These are phyloP conservation scores for Homarus gammarus DNA, from an alignment of 2,888 invertebrate species.

Conservation along the genomic window DNA sequence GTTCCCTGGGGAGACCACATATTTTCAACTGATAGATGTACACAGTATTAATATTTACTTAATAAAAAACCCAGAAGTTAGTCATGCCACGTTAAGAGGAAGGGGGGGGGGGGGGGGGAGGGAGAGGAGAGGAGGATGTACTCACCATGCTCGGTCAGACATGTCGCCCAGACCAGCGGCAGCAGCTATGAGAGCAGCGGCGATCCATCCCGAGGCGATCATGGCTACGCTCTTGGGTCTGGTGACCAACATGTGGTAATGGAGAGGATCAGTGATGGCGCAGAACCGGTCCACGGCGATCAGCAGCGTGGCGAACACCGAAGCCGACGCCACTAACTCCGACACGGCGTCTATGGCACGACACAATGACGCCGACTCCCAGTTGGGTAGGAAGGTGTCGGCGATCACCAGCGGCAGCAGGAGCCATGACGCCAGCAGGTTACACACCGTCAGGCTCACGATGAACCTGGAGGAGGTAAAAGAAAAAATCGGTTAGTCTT, in stretches of 20 bases:
- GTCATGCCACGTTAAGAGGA: too few relatives aligned
- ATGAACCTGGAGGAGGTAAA: slow-evolving; percentile 82
- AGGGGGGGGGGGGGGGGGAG: neutral
- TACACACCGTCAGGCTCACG: slow-evolving; percentile 82
- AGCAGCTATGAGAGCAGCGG: slow-evolving; percentile 78
- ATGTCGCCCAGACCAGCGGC: slow-evolving; percentile 44
- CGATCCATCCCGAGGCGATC: slow-evolving; percentile 79
- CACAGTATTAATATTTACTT: too few relatives aligned
- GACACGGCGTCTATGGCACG: slow-evolving; percentile 84
- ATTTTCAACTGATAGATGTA: too few relatives aligned
- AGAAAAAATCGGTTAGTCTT: too few relatives aligned
- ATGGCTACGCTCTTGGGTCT: slow-evolving; percentile 77
- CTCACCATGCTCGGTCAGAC: slow-evolving; percentile 52
- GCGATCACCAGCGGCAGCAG: slow-evolving; percentile 79
- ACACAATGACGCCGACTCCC: slow-evolving; percentile 81
- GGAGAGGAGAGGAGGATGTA: neutral
- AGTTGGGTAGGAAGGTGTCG: slow-evolving; percentile 81
- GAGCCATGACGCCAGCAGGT: slow-evolving; percentile 79
- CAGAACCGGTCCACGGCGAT: slow-evolving; percentile 85
- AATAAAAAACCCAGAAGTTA: too few relatives aligned
- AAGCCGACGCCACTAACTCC: slow-evolving; percentile 81
- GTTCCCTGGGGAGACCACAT: too few relatives aligned
- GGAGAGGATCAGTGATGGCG: slow-evolving; percentile 84
- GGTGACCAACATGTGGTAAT: slow-evolving; percentile 82
- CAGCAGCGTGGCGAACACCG: slow-evolving; percentile 83